Conservation (phyloP, 2,113 vertebrate genomes). For the Scophthalmus maximus region DNA sequence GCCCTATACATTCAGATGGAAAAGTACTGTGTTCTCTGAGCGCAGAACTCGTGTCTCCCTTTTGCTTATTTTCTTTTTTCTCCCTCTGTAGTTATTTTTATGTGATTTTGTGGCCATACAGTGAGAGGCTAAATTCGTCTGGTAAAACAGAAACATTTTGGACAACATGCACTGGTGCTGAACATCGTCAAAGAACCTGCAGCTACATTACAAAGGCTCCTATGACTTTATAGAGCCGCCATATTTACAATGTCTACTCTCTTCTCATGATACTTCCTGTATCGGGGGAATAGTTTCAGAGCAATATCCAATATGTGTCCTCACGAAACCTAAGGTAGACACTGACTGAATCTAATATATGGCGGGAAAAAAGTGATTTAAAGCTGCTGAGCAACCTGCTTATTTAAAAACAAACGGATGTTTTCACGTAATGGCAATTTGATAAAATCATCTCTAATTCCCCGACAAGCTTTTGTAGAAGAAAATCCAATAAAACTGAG, state of each 20-base stretch:
- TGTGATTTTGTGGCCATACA: neutral
- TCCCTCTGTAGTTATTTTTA: slow-evolving; percentile 25
- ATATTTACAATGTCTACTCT: neutral
- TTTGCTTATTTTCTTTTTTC: slow-evolving; percentile 11
- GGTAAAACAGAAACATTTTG: neutral
- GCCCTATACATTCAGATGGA: neutral
- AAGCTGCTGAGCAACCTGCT: neutral
- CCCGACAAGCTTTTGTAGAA: neutral
- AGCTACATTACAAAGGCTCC: too few relatives aligned
- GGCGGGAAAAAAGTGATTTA: neutral
- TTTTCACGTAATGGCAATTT: neutral
- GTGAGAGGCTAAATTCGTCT: slow-evolving; percentile 7
- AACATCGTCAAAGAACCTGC: too few relatives aligned
- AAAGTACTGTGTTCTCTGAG: slow-evolving; percentile 4
- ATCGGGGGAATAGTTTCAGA: neutral
- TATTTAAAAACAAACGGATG: neutral
- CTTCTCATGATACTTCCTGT: neutral
- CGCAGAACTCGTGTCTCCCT: neutral
- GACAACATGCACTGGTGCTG: too few relatives aligned
- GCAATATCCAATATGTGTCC: too few relatives aligned
- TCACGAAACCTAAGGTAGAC: neutral
- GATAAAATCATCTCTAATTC: slow-evolving; percentile 11
- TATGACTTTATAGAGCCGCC: neutral
- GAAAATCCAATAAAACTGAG: slow-evolving; percentile 1
- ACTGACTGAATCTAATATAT: neutral